Evolutionary conservation across 2,888 invertebrate genomes (phyloP), one percentile per base, ranked within the genome.

Genomic region (Rotaria sp.): DNA sequence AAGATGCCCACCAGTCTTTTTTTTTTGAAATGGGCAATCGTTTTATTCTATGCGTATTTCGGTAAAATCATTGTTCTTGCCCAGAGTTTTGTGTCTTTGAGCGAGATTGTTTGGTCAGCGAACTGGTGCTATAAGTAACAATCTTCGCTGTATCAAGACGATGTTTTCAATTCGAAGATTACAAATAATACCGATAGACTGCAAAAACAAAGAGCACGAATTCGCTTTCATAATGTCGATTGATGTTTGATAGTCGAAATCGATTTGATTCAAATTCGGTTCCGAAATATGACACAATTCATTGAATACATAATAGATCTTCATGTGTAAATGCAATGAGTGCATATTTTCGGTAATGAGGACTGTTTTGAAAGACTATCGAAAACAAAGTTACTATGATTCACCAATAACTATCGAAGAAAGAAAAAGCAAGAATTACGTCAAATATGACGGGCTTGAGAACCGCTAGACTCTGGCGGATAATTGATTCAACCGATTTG

Each of bases 271-370:
- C 35, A 74, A 18, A 10, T 38, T 38, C 3, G 38, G 3, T 38
- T 74, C 74, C 0, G 74, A 74, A 21, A 74, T 74, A 74, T 74
- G 74, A 74, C 74, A 74, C 21, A 74, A 74, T 74, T 74, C 74
- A 38, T 74, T 38, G 38, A 74, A 74, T 74, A 74, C 21, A 74
- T 74, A 74, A 74, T 74, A 74, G 13, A 74, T 74, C 38, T 74
- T 74, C 4, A 2, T 35, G 21, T 30, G 35, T 38, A 74, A 74
- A 8, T 74, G 15, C 38, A 74, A 74, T 21, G 30, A 35, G 5
- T 74, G 38, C 1, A 21, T 74, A 38, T 74, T 38, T 74, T 74
- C 74, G 21, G 74, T 74, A 21, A 74, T 38, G 0, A 74, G 8
- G 38, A 74, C 74, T n/a, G 74, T 8, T 74, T 74, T 74, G 38